Base-by-base conservation (phyloP, 2,888 invertebrate genomes). In the Mesopsocus fuscifrons region DNA sequence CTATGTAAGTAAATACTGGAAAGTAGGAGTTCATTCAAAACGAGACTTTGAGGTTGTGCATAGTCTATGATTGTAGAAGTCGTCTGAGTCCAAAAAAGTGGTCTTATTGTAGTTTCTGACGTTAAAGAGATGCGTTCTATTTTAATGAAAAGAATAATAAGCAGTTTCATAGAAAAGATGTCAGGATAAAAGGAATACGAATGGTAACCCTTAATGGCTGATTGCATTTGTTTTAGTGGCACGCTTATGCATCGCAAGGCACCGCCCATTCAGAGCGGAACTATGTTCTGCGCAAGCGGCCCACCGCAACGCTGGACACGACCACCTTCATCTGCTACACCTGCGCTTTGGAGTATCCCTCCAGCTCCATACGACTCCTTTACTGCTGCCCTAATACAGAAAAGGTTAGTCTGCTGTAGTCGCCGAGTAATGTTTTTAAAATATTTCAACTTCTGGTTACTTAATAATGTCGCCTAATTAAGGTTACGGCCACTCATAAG, bases 311-410 rank as follows among this genome's bases (percentile, higher is more conserved):
- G 16, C 58, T 67, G 44, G 74, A 76, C 53, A 69, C 72, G 11
- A 72, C 76, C 40, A 76, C 76, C 42, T 87, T 88, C 62, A 77
- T 88, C 38, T 91, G 91, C 64, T 91, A 87, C 63, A 84, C 84
- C 44, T 91, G 91, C 63, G 83, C 84, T 34, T 71, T 76, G 52
- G 74, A 80, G 57, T 79, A 80, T 56, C 77, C 81, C 46, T 78
- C 80, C 46, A 77, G 80, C 50, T 78, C 80, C 59, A 71, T 84
- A 55, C 69, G 85, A 48, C 71, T 85, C 52, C 71, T 89, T 45
- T 87, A 85, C 62, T 84, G 84, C 63, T 49, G 49, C 31, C 51
- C 51, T 6, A 53, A 53, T 46, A 46, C 50, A 8, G 51, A 50
- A 20, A 50, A 49, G 41, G 34, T 34, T 6, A 13, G 34, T 17